Base-by-base conservation (phyloP, 2,888 invertebrate genomes). In the Eupithecia exiguata region DNA sequence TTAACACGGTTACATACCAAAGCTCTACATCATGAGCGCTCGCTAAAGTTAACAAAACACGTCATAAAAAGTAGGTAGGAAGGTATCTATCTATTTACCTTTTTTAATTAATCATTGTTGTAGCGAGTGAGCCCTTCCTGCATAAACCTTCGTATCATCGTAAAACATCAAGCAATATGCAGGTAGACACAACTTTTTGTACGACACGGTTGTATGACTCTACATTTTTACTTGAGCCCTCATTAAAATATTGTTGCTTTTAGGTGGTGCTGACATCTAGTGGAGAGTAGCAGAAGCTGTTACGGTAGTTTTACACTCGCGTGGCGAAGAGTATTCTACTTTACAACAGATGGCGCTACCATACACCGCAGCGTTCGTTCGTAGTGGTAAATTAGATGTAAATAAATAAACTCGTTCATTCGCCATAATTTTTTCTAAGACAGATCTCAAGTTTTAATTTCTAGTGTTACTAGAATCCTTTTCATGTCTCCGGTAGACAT, bases 331-430 rank as follows among this genome's bases (percentile, higher is more conserved):
- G 25, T 14, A 58, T 58, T 25, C 18, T 38, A 38, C 68, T 21
- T 62, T 62, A 36, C 75, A 78, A 80, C 46, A 89, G 89, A 86
- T 88, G 86, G 77, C 86, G 78, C 69, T 69, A 4, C 3, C 6
- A 9, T 18, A 35, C 1, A 18, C 9, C 18, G 1, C 25, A 10
- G 12, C 9, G 58, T 58, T n/a, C 6, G 46, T 46, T n/a, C 10
- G 9, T 10, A 21, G 12, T 25, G 12, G 58, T 25, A 4, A 30
- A 30, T n/a, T n/a, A n/a, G n/a, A n/a, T 30, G 30, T 30, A 30
- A 30, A 30, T 30, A 25, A 25, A 58, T 25, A 58, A 58, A 58
- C 58, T 58, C 21, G 25, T 58, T 58, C 21, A 12, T 58, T 25
- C 14, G 58, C 5, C 12, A 25, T 4, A 58, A 21, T 1, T 58